phyloP scores from a whole-genome alignment of 2,888 invertebrate species.

The Saturnia pavonia region DNA sequence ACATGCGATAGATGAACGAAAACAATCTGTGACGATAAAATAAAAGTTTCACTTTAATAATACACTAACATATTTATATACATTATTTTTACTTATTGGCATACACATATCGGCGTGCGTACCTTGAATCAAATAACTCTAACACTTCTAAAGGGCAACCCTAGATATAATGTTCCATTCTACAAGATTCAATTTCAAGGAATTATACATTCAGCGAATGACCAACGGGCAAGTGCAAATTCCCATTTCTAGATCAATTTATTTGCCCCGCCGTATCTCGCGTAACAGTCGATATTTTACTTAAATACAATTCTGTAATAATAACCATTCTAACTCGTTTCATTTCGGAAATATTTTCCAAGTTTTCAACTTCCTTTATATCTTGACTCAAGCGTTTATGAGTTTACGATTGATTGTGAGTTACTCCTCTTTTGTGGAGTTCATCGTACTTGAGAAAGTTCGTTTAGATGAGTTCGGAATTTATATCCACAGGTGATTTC shows the following conservation, averaged over 20 bases:
- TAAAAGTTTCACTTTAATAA: too few species aligned
- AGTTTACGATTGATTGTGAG: constrained; percentile 22
- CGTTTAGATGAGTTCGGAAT: constrained; percentile 4
- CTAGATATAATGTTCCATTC: constrained; percentile 15
- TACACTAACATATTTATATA: too few species aligned
- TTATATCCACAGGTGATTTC: background rate
- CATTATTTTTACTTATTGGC: too few species aligned
- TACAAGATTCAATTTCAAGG: constrained; percentile 25
- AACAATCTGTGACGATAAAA: too few species aligned
- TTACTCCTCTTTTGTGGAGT: constrained; percentile 5
- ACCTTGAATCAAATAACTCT: background rate
- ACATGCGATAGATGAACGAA: too few species aligned
- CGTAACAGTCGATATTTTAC: constrained; percentile 31
- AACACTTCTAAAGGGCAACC: background rate
- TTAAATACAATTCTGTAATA: constrained; percentile 26
- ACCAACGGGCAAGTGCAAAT: constrained; percentile 25
- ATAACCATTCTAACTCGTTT: constrained; percentile 23
- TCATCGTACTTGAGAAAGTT: constrained; percentile 16
- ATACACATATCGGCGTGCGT: background rate
- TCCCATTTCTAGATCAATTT: constrained; percentile 28
- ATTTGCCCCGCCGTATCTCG: constrained; percentile 24
- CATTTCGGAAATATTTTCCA: constrained; percentile 17
- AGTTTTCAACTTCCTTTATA: constrained; percentile 22
- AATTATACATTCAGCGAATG: constrained; percentile 25
- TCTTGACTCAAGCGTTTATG: constrained; percentile 17